Base-by-base conservation (phyloP, 2,797 vertebrate genomes). In the Salarias fasciatus region DNA sequence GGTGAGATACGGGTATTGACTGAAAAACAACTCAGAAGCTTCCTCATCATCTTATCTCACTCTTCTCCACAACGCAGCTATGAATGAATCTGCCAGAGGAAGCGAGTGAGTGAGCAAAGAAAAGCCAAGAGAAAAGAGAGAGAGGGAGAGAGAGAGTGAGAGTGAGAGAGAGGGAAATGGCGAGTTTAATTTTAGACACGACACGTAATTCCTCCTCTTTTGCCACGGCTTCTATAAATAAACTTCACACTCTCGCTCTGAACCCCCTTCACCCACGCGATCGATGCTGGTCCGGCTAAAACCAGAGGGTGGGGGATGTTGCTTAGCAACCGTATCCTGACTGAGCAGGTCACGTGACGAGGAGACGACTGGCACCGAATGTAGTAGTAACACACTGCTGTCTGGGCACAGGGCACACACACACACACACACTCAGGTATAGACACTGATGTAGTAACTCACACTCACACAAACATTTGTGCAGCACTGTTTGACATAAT, bases 251-350 rank as follows among this genome's bases (percentile, higher is more conserved):
- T 24, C 18, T 24, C 18, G 18, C 18, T 3, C 18, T 3, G 18
- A 24, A 24, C 18, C 18, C 18, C 18, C 18, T 18, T 24, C 18
- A 31, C 56, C 71, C 48, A 75, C 59, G 11, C 60, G 56, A 80
- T 76, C 81, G 43, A 60, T 46, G 60, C 53, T 54, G 60, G 63
- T 82, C 61, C 33, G 70, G 67, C 71, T 24, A 52, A 46, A 64
- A 56, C 38, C 40, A n/a, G 57, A 60, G 59, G 28, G 43, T 14
- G 46, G 43, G 28, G 44, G 55, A 8, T 30, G 88, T 91, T 86
- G 83, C 92, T 55, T 82, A 72, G 92, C 85, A 82, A 93, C 90
- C 75, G 53, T 66, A 77, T 80, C 81, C 78, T 81, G 84, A 79
- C 69, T 74, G 63, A 68, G 70, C 72, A 63, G 52, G 74, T 79